Conservation (phyloP, 2,888 invertebrate species). For the Agelastica alni region DNA sequence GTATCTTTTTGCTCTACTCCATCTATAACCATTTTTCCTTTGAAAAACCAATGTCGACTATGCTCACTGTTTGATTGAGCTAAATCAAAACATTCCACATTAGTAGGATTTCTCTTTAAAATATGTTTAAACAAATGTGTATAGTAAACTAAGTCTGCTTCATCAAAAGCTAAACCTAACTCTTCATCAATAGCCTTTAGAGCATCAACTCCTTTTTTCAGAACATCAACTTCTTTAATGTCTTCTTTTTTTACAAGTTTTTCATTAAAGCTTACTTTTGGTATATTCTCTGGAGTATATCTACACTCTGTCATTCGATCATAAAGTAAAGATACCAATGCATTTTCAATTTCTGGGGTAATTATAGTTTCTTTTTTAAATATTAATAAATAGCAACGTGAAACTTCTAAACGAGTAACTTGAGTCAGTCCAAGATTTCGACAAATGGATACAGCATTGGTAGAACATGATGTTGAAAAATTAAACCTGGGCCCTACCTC, state of each 20-base stretch:
- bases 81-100: conserved; percentile 96
- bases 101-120: conserved; percentile 90
- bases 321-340: conserved; percentile 68
- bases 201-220: conserved; percentile 75
- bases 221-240: conserved; percentile 84
- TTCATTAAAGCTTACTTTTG: conserved; percentile 69
- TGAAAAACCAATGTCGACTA: conserved; percentile 98
- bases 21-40: conserved; percentile 85
- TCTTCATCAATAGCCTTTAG: conserved; percentile 70
- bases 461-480: conserved; percentile 94
- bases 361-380: conserved; percentile 56
- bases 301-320: conserved; percentile 94
- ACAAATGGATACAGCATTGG: conserved; percentile 95
- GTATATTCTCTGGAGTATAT: conserved; percentile 70
- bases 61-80: conserved; percentile 99
- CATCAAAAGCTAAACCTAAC: conserved; percentile 85
- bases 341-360: conserved; percentile 54
- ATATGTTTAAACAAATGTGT: conserved; percentile 82
- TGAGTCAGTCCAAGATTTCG: conserved; percentile 77
- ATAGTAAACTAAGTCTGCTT: conserved; percentile 91
- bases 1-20: conserved; percentile 78
- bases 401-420: conserved; percentile 80
- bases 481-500: conserved; percentile 94
- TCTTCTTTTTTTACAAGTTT: conserved; percentile 68
- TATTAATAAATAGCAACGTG: conserved; percentile 73